phyloP scores from a whole-genome alignment of 1,140 invertebrate species.

The Drosophila asahinai region DNA sequence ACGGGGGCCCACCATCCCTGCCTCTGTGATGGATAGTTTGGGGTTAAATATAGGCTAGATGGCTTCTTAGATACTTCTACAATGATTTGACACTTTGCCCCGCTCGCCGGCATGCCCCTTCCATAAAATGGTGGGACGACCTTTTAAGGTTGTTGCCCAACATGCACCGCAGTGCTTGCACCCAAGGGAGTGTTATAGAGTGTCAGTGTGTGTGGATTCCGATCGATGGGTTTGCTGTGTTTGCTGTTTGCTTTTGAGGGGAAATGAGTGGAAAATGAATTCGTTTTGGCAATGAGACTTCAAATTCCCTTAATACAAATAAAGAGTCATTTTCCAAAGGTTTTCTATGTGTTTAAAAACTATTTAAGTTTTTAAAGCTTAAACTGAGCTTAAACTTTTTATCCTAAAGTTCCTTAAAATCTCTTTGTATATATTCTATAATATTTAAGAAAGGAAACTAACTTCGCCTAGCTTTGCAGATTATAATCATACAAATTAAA shows the following conservation, averaged over 20 bases:
- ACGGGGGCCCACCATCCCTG: conserved; percentile 50
- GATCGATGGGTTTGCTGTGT: background rate
- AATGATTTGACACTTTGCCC: conserved; percentile 78
- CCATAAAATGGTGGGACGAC: conserved; percentile 63
- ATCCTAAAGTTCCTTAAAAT: no score
- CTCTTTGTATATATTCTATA: no score
- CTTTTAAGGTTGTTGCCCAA: conserved; percentile 80
- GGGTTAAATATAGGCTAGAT: conserved; percentile 82
- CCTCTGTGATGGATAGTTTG: conserved; percentile 77
- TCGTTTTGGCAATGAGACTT: conserved; percentile 43
- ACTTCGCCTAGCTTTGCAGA: no score
- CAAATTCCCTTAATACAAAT: background rate
- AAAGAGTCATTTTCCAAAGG: background rate
- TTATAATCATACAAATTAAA: no score
- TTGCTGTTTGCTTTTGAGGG: background rate
- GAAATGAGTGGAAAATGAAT: conserved; percentile 21
- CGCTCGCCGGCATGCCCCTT: conserved; percentile 27
- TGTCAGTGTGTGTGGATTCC: conserved; percentile 13
- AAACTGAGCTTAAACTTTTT: no score
- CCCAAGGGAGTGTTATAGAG: conserved; percentile 10
- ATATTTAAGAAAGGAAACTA: no score
- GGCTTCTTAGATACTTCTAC: conserved; percentile 64
- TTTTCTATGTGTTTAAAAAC: background rate
- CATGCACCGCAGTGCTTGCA: conserved; percentile 18
- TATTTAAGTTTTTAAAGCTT: background rate